Evolutionary conservation across 2,113 vertebrate genomes (phyloP).

Genomic region (Podarcis raffonei): DNA sequence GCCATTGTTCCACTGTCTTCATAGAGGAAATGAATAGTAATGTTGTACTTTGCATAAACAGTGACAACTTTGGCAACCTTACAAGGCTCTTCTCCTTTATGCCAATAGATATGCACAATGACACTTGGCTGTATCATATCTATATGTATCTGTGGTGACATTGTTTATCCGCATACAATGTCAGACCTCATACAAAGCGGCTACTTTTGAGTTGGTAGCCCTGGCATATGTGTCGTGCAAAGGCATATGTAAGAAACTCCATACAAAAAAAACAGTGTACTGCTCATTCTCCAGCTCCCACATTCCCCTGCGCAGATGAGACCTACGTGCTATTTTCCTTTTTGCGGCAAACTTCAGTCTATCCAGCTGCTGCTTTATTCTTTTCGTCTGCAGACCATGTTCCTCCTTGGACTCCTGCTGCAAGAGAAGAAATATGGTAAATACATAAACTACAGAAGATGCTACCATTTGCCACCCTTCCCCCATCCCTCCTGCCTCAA

Average conservation of each 20-base stretch:
- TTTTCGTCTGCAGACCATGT: slow-evolving; percentile 71
- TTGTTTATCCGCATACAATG: neutral
- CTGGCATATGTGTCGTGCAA: slow-evolving; percentile 18
- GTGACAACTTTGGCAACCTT: neutral
- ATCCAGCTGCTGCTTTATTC: slow-evolving; percentile 73
- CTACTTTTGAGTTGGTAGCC: neutral
- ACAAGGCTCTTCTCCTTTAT: neutral
- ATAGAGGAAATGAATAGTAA: neutral
- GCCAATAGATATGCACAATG: neutral
- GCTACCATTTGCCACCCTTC: slow-evolving; percentile 33
- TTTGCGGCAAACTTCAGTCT: slow-evolving; percentile 73
- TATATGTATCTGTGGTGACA: neutral
- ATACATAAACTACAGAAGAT: slow-evolving; percentile 27
- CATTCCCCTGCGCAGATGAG: slow-evolving; percentile 36
- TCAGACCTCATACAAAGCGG: neutral
- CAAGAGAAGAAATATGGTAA: slow-evolving; percentile 68
- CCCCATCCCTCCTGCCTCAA: neutral
- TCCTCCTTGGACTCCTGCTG: slow-evolving; percentile 77
- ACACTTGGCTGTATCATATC: neutral
- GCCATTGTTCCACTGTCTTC: neutral
- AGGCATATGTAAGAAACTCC: slow-evolving; percentile 22
- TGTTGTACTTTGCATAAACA: neutral
- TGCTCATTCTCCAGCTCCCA: slow-evolving; percentile 17
- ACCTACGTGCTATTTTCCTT: slow-evolving; percentile 83
- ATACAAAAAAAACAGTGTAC: slow-evolving; percentile 3